Percentiles rank a stretch among this genome's conserved stretches.
phyloP scores from a whole-genome alignment of 2,888 invertebrate genomes.

The Plebejus melissa region DNA sequence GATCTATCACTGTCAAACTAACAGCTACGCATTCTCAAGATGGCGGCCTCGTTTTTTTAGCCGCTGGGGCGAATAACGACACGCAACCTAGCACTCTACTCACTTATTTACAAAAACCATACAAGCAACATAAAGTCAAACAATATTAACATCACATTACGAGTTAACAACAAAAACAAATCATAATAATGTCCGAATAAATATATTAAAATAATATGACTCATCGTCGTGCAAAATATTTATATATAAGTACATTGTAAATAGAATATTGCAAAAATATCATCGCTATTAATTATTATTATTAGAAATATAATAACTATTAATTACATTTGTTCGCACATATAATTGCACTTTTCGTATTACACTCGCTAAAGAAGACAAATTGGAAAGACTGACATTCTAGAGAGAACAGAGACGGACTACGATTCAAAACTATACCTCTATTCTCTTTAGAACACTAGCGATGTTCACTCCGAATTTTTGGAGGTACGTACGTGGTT shows the following conservation, averaged over 20 bases:
- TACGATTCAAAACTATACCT: not conserved
- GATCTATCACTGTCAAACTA: not conserved
- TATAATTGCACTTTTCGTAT: slow-evolving; percentile 38
- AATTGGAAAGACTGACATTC: slow-evolving; percentile 7
- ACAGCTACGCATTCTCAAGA: not conserved
- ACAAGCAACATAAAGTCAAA: slow-evolving; percentile 21
- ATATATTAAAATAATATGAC: slow-evolving; percentile 31
- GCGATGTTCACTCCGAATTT: not conserved
- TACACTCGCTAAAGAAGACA: slow-evolving; percentile 14
- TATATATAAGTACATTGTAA: slow-evolving; percentile 30
- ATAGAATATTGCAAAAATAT: slow-evolving; percentile 35
- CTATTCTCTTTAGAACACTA: slow-evolving; percentile 20
- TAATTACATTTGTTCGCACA: slow-evolving; percentile 35
- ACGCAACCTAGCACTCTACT: slow-evolving; percentile 18
- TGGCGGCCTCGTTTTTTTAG: not conserved
- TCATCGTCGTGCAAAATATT: slow-evolving; percentile 34
- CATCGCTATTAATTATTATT: slow-evolving; percentile 7
- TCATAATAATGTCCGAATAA: slow-evolving; percentile 22
- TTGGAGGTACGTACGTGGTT: not conserved
- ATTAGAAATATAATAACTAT: slow-evolving; percentile 35
- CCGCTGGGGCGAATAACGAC: slow-evolving; percentile 1
- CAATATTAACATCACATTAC: slow-evolving; percentile 26
- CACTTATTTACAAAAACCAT: slow-evolving; percentile 20
- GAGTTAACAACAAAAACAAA: slow-evolving; percentile 29
- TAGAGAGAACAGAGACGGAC: not conserved